Evolutionary conservation across 2,888 invertebrate species (phyloP), one percentile per base, ranked within the genome.

Genomic region (Drosophila maculinotata): DNA sequence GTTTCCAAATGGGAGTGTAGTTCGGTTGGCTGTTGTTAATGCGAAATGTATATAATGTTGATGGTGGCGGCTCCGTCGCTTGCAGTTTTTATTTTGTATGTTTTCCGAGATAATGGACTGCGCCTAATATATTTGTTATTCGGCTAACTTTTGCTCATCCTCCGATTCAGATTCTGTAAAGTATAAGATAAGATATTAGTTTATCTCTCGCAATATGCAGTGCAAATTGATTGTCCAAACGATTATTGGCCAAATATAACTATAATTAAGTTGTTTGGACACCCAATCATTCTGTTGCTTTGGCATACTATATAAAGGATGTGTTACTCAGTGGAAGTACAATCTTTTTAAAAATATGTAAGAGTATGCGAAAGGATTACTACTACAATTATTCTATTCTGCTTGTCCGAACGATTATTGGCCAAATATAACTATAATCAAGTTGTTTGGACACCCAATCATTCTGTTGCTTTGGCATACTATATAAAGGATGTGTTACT

Each of bases 101-200:
- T 30, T 30, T 54, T 45, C 45, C 33, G 45, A 58, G 30, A 59
- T 45, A 45, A 26, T 59, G 31, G 25, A 45, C 36, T 58, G 25
- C 59, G 36, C 26, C 15, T 17, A 38, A 28, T 36, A 44, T 58
- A 41, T 47, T 74, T 76, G 72, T 87, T 89, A 88, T 67, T 90
- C 89, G 71, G 82, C 89, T 60, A 87, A 81, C 59, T 86, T 90
- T 68, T 90, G 90, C 65, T 92, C 92, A 68, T 91, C 92, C 62
- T 92, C 92, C 60, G 92, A 92, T 83, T 91, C 92, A 15, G 91
- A 90, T 86, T 92, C 92, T 92, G 60, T 2, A 85, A 90, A 45
- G n/a, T 41, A 20, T 30, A 39, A 44, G 23, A 20, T 14, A 5
- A 3, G 1, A 15, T 2, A 35, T 65, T 26, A 64, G 8, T 14